phyloP scores from a whole-genome alignment of 2,797 vertebrate genomes.

The Karalla daura region DNA sequence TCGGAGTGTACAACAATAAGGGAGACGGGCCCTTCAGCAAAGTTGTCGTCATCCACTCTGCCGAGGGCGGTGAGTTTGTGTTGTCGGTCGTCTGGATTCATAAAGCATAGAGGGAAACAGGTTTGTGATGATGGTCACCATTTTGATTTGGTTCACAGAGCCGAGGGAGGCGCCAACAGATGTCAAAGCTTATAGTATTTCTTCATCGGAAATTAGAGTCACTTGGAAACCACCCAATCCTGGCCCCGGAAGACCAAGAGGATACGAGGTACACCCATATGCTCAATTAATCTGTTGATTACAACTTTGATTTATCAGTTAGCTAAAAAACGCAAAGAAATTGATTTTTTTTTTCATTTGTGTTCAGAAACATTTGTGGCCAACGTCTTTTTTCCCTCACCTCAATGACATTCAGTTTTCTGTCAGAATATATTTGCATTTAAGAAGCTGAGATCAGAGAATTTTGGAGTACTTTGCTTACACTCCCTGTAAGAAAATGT shows the following conservation, averaged over 20 bases:
- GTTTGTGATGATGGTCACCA: not conserved
- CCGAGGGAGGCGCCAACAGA: conserved; percentile 92
- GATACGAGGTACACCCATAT: conserved; percentile 98
- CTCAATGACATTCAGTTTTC: too few species aligned
- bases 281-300: too few species aligned
- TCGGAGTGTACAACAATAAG: conserved; percentile 98
- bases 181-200: conserved; percentile 89
- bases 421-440: too few species aligned
- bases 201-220: conserved; percentile 93
- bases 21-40: conserved; percentile 96
- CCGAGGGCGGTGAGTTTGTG: conserved; percentile 90
- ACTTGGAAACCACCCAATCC: conserved; percentile 91
- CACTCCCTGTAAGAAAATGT: too few species aligned
- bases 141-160: conserved; percentile 82
- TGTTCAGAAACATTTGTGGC: too few species aligned
- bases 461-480: too few species aligned
- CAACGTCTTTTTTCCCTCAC: too few species aligned
- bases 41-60: conserved; percentile 93
- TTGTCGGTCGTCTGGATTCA: not conserved
- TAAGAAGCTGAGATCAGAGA: too few species aligned
- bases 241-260: conserved; percentile 92
- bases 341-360: not conserved
- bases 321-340: too few species aligned
- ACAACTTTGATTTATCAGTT: too few species aligned
- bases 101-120: not conserved